Base-by-base conservation (phyloP, 2,888 invertebrate genomes). In the Philonicus albiceps region DNA sequence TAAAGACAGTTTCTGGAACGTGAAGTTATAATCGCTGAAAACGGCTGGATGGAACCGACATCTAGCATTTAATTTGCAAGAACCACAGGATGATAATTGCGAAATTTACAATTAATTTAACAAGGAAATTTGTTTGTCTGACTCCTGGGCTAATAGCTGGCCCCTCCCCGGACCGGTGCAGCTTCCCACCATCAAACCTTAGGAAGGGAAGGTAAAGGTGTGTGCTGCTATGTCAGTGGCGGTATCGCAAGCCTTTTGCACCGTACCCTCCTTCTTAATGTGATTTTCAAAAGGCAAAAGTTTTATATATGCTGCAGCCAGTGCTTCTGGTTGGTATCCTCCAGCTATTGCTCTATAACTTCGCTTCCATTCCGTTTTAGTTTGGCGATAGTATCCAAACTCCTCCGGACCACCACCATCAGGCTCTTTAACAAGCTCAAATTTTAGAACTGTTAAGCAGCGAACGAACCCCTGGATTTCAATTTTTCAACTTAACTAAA, bases 41-140 rank as follows among this genome's bases (percentile, higher is more conserved):
- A 85, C 55, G 85, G 85, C 34, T 86, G 86, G 55, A 37, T 86
- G 86, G 64, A 76, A 78, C 86, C 86, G 80, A 86, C 86, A 86
- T 78, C 76, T 64, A 87, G 86, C 87, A 88, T 88, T 87, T 87
- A 86, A 88, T 88, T 88, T 88, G 78, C 80, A 83, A 81, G 87
- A 88, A 87, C 87, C 88, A 87, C 86, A 87, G 86, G 86, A 88
- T 88, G 86, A 89, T 89, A 89, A 89, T 89, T 88, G 86, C 85
- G 85, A 89, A 88, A 89, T 89, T 89, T 88, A 88, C 89, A 89
- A 88, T 89, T 88, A 89, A 88, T 88, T 89, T 88, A 88, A 89
- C 88, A 88, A 87, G 88, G 88, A 88, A 88, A 88, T 88, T 88
- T 88, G 88, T 89, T 89, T 88, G 88, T 88, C 88, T 88, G 88